These are phyloP conservation scores for Himantopus leucocephalus DNA, from an alignment of 2,113 vertebrate species.

Conservation along the genomic window DNA sequence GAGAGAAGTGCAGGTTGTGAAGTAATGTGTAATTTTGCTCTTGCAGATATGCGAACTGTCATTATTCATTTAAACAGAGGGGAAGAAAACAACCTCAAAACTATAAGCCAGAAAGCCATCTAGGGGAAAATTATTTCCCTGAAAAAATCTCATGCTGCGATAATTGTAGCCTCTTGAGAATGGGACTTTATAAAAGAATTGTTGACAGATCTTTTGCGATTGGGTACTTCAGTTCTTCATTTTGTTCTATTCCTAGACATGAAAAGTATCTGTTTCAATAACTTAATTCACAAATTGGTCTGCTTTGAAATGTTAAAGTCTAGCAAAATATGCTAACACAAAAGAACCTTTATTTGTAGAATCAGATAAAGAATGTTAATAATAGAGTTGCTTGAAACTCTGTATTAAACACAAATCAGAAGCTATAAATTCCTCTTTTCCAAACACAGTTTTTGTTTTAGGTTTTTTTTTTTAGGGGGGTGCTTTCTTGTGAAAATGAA, in stretches of 20 bases:
- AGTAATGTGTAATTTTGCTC: neutral
- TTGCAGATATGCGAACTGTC: neutral
- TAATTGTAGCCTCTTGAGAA: constrained; percentile 44
- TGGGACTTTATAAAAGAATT: constrained; percentile 41
- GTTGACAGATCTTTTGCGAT: constrained; percentile 33
- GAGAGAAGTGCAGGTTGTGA: neutral
- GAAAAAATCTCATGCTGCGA: constrained; percentile 38
- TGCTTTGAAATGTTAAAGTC: constrained; percentile 23
- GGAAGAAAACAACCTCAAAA: neutral
- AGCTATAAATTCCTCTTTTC: neutral
- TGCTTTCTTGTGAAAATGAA: neutral
- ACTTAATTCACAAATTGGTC: constrained; percentile 49
- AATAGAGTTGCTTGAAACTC: neutral
- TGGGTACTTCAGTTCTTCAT: neutral
- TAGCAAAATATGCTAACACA: constrained; percentile 19
- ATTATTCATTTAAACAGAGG: constrained; percentile 11
- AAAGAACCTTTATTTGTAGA: constrained; percentile 33
- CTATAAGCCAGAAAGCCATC: neutral
- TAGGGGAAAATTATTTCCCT: constrained; percentile 16
- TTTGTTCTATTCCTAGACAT: constrained; percentile 33
- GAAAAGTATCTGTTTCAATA: constrained; percentile 63
- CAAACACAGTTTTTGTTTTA: neutral
- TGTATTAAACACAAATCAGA: neutral
- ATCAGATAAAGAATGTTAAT: constrained; percentile 42
- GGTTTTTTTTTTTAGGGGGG: neutral